Evolutionary conservation across 2,113 vertebrate species (phyloP).

Genomic region (Pungitius pungitius): DNA sequence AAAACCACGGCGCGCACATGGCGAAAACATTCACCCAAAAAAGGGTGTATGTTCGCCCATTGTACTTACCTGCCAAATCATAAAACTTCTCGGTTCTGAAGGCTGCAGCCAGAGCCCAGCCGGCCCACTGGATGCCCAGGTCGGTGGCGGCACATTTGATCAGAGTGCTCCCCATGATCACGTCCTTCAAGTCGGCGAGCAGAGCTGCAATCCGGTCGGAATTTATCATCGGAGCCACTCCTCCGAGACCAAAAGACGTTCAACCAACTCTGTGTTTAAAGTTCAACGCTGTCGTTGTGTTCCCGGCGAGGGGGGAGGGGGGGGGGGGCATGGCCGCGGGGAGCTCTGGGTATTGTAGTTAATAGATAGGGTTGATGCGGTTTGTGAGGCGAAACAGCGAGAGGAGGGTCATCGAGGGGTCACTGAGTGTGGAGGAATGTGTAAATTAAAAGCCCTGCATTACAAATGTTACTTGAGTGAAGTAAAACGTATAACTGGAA

Average conservation of each 20-base stretch:
- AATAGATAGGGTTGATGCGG: not conserved
- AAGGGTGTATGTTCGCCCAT: not conserved
- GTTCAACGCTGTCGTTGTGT: slow-evolving; percentile 49
- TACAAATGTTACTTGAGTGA: not conserved
- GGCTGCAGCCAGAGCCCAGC: slow-evolving; percentile 77
- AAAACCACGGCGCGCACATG: not conserved
- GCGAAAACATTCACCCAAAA: accelerated
- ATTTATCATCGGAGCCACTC: slow-evolving; percentile 46
- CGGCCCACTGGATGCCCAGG: slow-evolving; percentile 78
- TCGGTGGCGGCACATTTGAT: slow-evolving; percentile 72
- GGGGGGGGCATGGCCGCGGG: slow-evolving; percentile 29
- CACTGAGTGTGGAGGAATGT: not conserved
- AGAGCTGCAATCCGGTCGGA: not conserved
- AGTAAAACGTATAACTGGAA: not conserved
- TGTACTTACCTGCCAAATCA: slow-evolving; percentile 80
- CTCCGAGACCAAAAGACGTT: slow-evolving; percentile 1
- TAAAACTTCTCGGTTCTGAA: slow-evolving; percentile 83
- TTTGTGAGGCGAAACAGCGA: no score
- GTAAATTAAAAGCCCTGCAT: not conserved
- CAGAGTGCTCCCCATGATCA: slow-evolving; percentile 69
- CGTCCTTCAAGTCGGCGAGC: slow-evolving; percentile 48
- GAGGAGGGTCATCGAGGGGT: not conserved
- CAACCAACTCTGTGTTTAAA: slow-evolving; percentile 40
- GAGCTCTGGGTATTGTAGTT: slow-evolving; percentile 76
- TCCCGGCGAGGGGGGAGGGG: no score